phyloP scores from a whole-genome alignment of 2,888 invertebrate species.

The Seladonia tumulorum region DNA sequence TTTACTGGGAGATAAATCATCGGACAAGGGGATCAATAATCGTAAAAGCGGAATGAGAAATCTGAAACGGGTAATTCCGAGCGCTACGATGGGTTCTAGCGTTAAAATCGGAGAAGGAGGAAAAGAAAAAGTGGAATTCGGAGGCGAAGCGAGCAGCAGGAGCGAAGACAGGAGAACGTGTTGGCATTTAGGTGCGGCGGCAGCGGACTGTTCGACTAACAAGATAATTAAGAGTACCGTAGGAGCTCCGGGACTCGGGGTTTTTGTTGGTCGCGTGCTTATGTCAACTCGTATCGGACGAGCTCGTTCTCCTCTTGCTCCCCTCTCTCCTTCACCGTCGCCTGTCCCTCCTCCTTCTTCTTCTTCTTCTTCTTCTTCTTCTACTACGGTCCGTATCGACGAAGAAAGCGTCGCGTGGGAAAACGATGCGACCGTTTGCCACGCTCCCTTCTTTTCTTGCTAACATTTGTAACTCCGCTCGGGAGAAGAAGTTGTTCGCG shows the following conservation, averaged over 20 bases:
- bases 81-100: background rate
- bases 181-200: conserved; percentile 49
- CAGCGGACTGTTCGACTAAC: conserved; percentile 68
- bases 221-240: conserved; percentile 78
- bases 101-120: background rate
- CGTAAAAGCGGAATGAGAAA: background rate
- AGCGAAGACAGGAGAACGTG: conserved; percentile 10
- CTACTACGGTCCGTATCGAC: conserved; percentile 17
- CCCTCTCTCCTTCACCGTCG: background rate
- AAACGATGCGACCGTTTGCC: conserved; percentile 3
- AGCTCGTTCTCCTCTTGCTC: conserved; percentile 49
- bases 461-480: background rate
- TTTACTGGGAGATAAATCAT: background rate
- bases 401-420: conserved; percentile 36
- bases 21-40: background rate
- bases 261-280: conserved; percentile 78
- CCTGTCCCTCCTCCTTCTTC: conserved; percentile 20
- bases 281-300: conserved; percentile 73
- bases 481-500: conserved; percentile 2
- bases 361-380: conserved; percentile 19
- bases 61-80: background rate
- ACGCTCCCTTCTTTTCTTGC: background rate
- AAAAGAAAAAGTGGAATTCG: conserved; percentile 3
- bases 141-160: background rate
- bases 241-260: conserved; percentile 68